Conservation (phyloP, 2,113 vertebrate species). For the Eulemur rufifrons region DNA sequence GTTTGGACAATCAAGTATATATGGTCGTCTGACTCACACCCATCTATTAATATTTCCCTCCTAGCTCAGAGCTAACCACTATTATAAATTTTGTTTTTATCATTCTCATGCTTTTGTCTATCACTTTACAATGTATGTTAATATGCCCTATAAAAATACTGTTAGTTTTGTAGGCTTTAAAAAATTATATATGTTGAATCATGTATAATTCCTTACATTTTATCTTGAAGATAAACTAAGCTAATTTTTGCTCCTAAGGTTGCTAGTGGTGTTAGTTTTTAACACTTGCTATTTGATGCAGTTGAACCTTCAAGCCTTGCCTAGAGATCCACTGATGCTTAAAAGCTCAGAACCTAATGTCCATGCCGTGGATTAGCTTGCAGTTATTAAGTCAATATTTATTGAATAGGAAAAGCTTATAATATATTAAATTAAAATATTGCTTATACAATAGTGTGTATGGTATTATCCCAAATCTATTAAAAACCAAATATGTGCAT, state of each 20-base stretch:
- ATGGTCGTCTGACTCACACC: rapidly evolving
- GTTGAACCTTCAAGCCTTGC: not conserved
- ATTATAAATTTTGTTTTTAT: too few relatives aligned
- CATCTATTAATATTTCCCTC: too few relatives aligned
- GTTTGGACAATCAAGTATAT: not conserved
- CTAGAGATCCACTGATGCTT: not conserved
- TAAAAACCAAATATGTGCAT: not conserved
- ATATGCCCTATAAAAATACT: not conserved
- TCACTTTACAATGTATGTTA: not conserved
- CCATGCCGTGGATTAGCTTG: too few relatives aligned
- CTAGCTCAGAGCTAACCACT: not conserved
- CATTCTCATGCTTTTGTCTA: not conserved
- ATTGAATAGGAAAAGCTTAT: too few relatives aligned
- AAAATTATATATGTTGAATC: not conserved
- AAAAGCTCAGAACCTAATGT: not conserved
- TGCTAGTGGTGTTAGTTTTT: not conserved
- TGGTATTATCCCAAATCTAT: not conserved
- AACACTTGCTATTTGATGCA: not conserved
- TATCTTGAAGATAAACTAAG: not conserved
- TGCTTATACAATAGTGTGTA: not conserved
- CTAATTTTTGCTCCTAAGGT: not conserved
- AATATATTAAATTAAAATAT: not conserved
- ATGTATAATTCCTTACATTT: not conserved
- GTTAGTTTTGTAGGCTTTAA: not conserved
- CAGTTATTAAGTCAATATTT: not conserved